phyloP scores from a whole-genome alignment of 2,113 vertebrate species.

The Bufo bufo region DNA sequence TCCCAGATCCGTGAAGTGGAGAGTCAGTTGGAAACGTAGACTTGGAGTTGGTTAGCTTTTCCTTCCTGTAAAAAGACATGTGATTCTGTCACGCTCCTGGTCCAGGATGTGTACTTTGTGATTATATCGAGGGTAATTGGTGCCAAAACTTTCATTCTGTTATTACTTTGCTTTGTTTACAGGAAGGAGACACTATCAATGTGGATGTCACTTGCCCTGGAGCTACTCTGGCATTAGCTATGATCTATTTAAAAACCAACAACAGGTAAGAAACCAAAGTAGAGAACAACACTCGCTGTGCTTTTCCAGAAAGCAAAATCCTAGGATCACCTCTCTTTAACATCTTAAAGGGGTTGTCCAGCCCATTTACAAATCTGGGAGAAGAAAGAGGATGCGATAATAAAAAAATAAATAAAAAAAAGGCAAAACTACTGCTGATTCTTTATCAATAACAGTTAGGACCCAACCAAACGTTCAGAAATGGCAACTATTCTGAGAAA shows the following conservation, averaged over 20 bases:
- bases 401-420: too few species aligned
- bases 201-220: constrained; percentile 97
- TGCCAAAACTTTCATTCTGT: background rate
- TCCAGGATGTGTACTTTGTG: background rate
- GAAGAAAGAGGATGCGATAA: too few species aligned
- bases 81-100: background rate
- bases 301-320: background rate
- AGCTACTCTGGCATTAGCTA: constrained; percentile 92
- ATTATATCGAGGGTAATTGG: background rate
- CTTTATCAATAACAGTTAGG: too few species aligned
- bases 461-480: too few species aligned
- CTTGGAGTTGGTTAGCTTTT: too few species aligned
- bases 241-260: constrained; percentile 99
- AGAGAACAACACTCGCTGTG: background rate
- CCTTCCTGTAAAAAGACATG: too few species aligned
- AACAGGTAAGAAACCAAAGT: constrained; percentile 79
- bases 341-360: too few species aligned
- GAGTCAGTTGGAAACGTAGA: too few species aligned
- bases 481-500: too few species aligned
- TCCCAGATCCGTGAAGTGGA: too few species aligned
- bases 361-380: too few species aligned
- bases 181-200: constrained; percentile 98
- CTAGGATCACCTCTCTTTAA: background rate
- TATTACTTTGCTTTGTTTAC: constrained; percentile 49
- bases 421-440: too few species aligned